Conservation (phyloP, 2,888 invertebrate species). For the Chloroclystis v-ata region DNA sequence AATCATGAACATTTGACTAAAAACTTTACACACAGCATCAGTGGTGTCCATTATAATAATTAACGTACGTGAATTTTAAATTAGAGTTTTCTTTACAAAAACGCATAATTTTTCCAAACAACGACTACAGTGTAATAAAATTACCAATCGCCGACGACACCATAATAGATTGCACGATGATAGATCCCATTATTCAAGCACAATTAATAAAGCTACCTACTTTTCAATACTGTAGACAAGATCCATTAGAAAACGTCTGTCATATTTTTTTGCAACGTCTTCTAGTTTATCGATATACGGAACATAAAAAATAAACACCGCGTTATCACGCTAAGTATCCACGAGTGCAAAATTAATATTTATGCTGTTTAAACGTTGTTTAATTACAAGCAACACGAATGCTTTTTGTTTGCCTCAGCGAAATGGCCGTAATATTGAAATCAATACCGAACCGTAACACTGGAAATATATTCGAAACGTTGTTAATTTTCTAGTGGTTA, state of each 20-base stretch:
- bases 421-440: constrained; percentile 28
- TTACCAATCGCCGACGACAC: not conserved
- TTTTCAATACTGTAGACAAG: constrained; percentile 6
- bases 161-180: constrained; percentile 3
- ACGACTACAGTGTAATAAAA: too few relatives aligned
- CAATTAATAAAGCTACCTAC: constrained; percentile 3
- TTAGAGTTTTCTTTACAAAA: too few relatives aligned
- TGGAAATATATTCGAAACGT: constrained; percentile 12
- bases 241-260: constrained; percentile 4
- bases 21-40: too few relatives aligned
- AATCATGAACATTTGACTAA: too few relatives aligned
- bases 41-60: too few relatives aligned
- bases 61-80: too few relatives aligned
- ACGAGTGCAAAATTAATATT: constrained; percentile 64
- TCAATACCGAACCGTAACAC: constrained; percentile 23
- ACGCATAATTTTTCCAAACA: too few relatives aligned
- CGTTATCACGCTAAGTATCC: constrained; percentile 52
- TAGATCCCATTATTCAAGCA: constrained; percentile 5
- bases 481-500: constrained; percentile 9
- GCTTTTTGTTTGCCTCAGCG: constrained; percentile 35
- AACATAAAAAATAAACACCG: constrained; percentile 42
- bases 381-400: constrained; percentile 61
- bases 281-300: constrained; percentile 6
- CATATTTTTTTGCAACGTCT: constrained; percentile 6
- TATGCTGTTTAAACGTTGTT: constrained; percentile 66